Evolutionary conservation across 2,888 invertebrate genomes (phyloP), one percentile per base, ranked within the genome.

Genomic region (Homarus gammarus): DNA sequence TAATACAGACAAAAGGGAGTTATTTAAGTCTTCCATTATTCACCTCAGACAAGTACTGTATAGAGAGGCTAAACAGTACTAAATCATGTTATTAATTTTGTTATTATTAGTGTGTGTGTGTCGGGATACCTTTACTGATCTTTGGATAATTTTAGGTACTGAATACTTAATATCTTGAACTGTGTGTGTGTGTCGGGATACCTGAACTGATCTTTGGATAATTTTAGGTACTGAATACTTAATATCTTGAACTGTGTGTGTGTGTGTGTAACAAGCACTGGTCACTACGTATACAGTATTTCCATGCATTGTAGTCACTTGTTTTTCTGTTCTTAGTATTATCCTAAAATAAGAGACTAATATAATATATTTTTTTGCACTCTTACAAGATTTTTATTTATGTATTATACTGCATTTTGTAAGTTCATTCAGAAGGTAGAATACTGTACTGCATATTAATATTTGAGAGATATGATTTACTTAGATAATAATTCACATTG

Each of bases 81-180:
- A n/a, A n/a, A n/a, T n/a, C n/a, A n/a, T n/a, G n/a, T n/a, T n/a
- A n/a, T n/a, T n/a, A n/a, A n/a, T n/a, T n/a, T n/a, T n/a, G n/a
- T n/a, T n/a, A n/a, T n/a, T n/a, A n/a, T n/a, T n/a, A n/a, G 36
- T 36, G 31, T 75, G 75, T 75, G 79, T 51, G 1, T 5, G 77
- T n/a, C 0, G 2, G 33, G 68, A 31, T 27, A 44, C 5, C 5
- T 44, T 44, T 0, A 8, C 49, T 12, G 49, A 49, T 49, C 49
- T 49, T 15, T 49, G 68, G 33, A 15, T 31, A 22, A 68, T 68
- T 49, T 1, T 15, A 12, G 49, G 70, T 68, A 68, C 31, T 64
- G 2, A 15, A 68, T 27, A 27, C 0, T 68, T 6, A 8, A 68
- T 73, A 22, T 75, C 36, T 38, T 1, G 27, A 10, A 44, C 27